These are phyloP conservation scores for Globodera rostochiensis DNA, from an alignment of 1,140 invertebrate genomes.

Conservation along the genomic window DNA sequence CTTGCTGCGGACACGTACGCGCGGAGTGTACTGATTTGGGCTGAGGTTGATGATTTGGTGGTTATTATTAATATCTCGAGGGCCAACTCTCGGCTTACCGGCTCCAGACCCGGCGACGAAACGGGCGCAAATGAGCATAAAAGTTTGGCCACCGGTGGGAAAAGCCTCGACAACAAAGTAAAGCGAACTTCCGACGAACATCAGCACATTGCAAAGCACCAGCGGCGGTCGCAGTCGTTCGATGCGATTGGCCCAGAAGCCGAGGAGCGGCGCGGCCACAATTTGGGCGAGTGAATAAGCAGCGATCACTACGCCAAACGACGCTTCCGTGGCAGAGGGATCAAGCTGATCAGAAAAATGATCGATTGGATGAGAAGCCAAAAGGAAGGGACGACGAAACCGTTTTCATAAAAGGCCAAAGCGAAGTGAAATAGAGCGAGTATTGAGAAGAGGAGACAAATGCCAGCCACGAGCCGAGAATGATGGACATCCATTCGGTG, in stretches of 20 bases:
- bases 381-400: not conserved
- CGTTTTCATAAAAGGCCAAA: slow-evolving; percentile 48
- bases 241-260: slow-evolving; percentile 30
- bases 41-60: not conserved
- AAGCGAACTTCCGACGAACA: slow-evolving; percentile 27
- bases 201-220: slow-evolving; percentile 27
- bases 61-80: too few species aligned
- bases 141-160: not conserved
- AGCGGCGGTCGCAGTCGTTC: slow-evolving; percentile 21
- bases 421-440: slow-evolving; percentile 42
- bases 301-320: slow-evolving; percentile 31
- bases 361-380: not conserved
- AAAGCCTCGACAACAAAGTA: slow-evolving; percentile 28
- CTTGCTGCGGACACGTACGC: slow-evolving; percentile 36
- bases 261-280: slow-evolving; percentile 26
- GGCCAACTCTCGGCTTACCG: slow-evolving; percentile 40
- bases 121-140: slow-evolving; percentile 10
- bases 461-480: slow-evolving; percentile 29
- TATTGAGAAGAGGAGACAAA: slow-evolving; percentile 43
- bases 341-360: slow-evolving; percentile 34
- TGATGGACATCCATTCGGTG: slow-evolving; percentile 44
- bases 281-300: slow-evolving; percentile 35
- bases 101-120: not conserved
- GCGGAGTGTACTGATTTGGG: slow-evolving; percentile 27
- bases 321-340: slow-evolving; percentile 28